phyloP scores from a whole-genome alignment of 2,113 vertebrate genomes.

The Odobenus rosmarus region DNA sequence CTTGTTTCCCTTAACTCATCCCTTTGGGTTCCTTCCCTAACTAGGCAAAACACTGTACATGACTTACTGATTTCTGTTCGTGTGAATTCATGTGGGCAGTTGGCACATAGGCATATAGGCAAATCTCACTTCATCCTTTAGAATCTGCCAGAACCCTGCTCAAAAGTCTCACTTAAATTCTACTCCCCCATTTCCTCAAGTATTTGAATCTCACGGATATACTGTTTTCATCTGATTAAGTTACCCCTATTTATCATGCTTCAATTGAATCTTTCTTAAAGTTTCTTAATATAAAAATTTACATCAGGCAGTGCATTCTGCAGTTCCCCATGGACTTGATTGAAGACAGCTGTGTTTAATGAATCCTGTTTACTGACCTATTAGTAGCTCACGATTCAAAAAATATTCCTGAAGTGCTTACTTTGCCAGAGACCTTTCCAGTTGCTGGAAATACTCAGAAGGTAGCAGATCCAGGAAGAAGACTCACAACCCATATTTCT shows the following conservation, averaged over 20 bases:
- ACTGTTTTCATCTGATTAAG: background rate
- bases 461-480: background rate
- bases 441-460: background rate
- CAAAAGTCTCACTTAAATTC: background rate
- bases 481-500: background rate
- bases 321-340: background rate
- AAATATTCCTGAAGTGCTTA: background rate
- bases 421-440: background rate
- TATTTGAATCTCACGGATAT: background rate
- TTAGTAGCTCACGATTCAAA: slow-evolving; percentile 15
- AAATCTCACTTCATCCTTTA: background rate
- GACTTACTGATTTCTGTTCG: background rate
- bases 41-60: fast-evolving
- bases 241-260: background rate
- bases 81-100: background rate
- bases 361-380: slow-evolving; percentile 35
- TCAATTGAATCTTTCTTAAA: background rate
- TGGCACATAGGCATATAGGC: background rate
- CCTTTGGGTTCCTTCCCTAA: background rate
- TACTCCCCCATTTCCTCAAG: background rate
- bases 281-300: background rate
- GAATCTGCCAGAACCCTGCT: background rate
- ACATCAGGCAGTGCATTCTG: background rate
- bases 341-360: slow-evolving; percentile 4
- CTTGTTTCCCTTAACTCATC: background rate